Evolutionary conservation across 2,888 invertebrate genomes (phyloP), one percentile per base, ranked within the genome.

Genomic region (Epistrophe grossulariae): DNA sequence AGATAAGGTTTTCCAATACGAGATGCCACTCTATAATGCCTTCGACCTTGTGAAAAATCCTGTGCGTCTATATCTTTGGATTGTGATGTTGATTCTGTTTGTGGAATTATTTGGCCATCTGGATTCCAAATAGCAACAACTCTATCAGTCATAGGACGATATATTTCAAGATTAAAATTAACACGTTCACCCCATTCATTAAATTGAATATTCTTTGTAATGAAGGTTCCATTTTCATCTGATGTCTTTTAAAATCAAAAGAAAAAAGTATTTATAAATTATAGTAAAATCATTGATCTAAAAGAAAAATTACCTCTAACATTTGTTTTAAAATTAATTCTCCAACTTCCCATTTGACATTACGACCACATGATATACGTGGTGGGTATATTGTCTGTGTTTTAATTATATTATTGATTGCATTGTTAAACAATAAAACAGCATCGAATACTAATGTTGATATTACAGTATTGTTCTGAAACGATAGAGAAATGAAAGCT

Each of bases 361-460:
- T 88, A 4, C 84, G 72, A 8, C 89, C 90, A 50, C 92, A 92
- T 0, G 89, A 88, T 15, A 88, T 89, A 17, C 88, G 84, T 0
- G 91, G 92, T 4, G 90, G 89, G 57, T 88, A 88, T 73, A 89
- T 92, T 9, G 90, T 89, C 52, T 90, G 71, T n/a, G 90, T 76
- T 7, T 88, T 71, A n/a, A 92, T 89, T 5, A 92, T 88, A 83
- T 91, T 91, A 9, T 90, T 96, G 68, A 99, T 94, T 10, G 98
- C 98, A 93, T 97, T 97, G 68, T 98, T 96, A 93, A 98, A 98
- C 88, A 99, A 94, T 92, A 97, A 96, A 43, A 99, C 98, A 1
- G 98, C 98, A 92, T 99, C 99, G 92, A 98, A 98, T 95, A 98
- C 98, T 89, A 99, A 94, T n/a, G 98, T 97, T 19, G 98, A 94